Percentiles rank a stretch among this genome's conserved stretches.
Evolutionary conservation across 2,888 invertebrate genomes (phyloP).

Genomic region (Athetis lepigone): DNA sequence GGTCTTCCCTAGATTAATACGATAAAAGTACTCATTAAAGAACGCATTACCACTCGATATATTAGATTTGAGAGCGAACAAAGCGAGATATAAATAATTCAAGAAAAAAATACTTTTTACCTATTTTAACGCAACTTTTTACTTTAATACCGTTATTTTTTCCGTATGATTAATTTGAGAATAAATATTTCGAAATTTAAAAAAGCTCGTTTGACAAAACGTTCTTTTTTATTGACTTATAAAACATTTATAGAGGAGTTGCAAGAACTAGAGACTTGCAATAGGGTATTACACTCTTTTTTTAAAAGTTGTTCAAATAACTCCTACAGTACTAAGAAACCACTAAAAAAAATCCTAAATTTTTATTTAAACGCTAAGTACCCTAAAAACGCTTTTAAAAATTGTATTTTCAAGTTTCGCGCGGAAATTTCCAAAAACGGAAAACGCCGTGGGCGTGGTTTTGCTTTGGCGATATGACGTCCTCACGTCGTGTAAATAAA

Average conservation of each 20-base stretch:
- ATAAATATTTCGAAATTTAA: constrained; percentile 25
- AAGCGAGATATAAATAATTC: constrained; percentile 57
- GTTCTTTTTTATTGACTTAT: constrained; percentile 7
- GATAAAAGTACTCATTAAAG: constrained; percentile 57
- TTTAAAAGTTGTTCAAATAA: too few species aligned
- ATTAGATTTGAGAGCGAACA: constrained; percentile 51
- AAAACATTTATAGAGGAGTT: background rate
- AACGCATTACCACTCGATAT: constrained; percentile 55
- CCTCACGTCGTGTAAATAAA: too few species aligned
- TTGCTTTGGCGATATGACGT: too few species aligned
- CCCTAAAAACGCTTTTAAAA: too few species aligned
- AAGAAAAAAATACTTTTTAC: constrained; percentile 9
- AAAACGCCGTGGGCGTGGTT: too few species aligned
- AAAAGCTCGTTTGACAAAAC: constrained; percentile 2
- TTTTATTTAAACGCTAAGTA: too few species aligned
- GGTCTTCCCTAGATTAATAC: constrained; percentile 55
- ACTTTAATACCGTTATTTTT: constrained; percentile 16
- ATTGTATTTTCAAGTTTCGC: too few species aligned
- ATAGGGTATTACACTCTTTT: too few species aligned
- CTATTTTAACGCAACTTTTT: constrained; percentile 14
- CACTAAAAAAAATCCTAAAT: too few species aligned
- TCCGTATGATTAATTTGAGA: background rate
- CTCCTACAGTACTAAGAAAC: too few species aligned
- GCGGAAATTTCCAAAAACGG: too few species aligned
- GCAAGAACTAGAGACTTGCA: too few species aligned